Evolutionary conservation across 2,113 vertebrate genomes (phyloP), one percentile per base, ranked within the genome.

Genomic region (Tenrec ecaudatus): DNA sequence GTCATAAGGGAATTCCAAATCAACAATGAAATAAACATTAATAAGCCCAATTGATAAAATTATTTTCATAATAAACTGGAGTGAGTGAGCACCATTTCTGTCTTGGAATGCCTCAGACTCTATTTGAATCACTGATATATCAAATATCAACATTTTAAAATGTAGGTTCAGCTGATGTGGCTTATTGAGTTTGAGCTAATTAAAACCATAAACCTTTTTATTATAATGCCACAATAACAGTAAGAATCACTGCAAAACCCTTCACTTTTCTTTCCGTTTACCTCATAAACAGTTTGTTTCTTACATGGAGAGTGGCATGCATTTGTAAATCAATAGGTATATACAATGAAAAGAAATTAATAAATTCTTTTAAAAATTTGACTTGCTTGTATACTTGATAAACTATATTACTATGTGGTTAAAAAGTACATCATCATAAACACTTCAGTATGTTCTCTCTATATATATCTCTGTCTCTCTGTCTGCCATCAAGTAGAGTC

Each of bases 1-100:
- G 57, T 81, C 1, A 79, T 84, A 85, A 23, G 75, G 80, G 23
- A 38, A 81, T 64, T 92, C 64, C 57, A 92, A 47, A 75, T 82
- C 10, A 92, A 15, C 23, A 78, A 4, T 0, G 29, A 62, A 14
- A 68, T 0, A 19, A 66, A 7, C 69, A 76, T 73, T 7, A 89
- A 71, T 57, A 93, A 88, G n/a, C 71, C 1, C 57, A 58, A 76
- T 3, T 64, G 29, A 22, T 27, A 75, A 23, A 81, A 23, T 85
- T 11, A 75, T 53, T 40, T 86, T 2, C 11, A 25, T 86, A 81
- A 85, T 69, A 84, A 89, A 89, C 64, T 69, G 43, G n/a, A n/a
- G n/a, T n/a, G 90, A 71, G 22, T 47, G 43, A 47, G 43, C 7
- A 14, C 12, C 12, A 31, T 57, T 93, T 90, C 27, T 78, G 22